Conservation (phyloP, 2,113 vertebrate genomes). For the Gallinago media region DNA sequence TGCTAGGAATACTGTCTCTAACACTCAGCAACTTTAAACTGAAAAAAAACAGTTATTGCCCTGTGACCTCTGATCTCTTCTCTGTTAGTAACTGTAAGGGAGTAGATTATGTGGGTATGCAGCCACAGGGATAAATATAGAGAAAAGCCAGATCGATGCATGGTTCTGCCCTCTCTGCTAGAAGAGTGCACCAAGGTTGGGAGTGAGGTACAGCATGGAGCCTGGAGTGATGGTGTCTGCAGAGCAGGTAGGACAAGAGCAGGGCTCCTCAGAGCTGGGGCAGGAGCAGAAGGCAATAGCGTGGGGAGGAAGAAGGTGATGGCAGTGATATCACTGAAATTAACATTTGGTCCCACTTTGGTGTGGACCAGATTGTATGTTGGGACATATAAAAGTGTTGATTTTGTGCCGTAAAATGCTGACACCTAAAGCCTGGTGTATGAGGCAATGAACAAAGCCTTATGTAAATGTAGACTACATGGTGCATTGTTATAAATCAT, state of each 20-base stretch:
- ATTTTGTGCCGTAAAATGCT: background rate
- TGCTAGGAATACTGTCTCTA: background rate
- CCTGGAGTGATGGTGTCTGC: rapidly evolving
- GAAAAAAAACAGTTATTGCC: background rate
- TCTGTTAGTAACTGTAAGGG: background rate
- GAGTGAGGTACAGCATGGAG: rapidly evolving
- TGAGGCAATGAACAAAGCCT: background rate
- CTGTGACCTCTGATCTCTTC: rapidly evolving
- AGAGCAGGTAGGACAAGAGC: background rate
- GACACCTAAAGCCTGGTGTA: background rate
- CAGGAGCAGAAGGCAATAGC: background rate
- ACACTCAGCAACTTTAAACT: background rate
- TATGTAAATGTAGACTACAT: background rate
- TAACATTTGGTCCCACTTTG: rapidly evolving
- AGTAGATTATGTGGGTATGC: background rate
- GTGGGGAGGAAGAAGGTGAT: background rate
- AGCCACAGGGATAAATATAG: background rate
- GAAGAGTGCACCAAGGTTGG: rapidly evolving
- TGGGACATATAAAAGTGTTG: background rate
- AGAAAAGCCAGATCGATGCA: background rate
- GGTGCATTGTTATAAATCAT: background rate
- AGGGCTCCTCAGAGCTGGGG: too few relatives aligned
- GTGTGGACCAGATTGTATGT: background rate
- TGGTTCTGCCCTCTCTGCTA: background rate
- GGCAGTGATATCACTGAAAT: background rate